Evolutionary conservation across 2,888 invertebrate species (phyloP).

Genomic region (Athetis lepigone): DNA sequence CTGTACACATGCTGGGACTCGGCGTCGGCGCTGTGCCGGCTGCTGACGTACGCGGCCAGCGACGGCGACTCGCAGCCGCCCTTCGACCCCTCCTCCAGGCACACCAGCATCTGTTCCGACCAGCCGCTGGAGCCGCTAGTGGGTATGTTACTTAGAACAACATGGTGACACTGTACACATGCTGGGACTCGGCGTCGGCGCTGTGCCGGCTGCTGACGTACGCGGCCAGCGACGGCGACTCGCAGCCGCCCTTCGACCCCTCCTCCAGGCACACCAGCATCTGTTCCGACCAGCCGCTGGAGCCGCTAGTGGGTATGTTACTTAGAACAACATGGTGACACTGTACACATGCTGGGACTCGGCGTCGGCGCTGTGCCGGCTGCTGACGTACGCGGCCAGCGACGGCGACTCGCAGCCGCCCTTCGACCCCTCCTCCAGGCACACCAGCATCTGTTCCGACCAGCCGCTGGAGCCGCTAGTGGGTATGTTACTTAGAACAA

Average conservation of each 20-base stretch:
- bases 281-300: constrained; percentile 83
- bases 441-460: constrained; percentile 85
- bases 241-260: constrained; percentile 76
- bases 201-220: constrained; percentile 96
- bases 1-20: constrained; percentile 98
- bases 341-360: constrained; percentile 98
- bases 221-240: constrained; percentile 95
- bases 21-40: constrained; percentile 94
- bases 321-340: constrained; percentile 96
- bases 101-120: constrained; percentile 85
- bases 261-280: constrained; percentile 82
- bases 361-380: constrained; percentile 94
- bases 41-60: constrained; percentile 95
- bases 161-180: constrained; percentile 96
- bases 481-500: constrained; percentile 94
- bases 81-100: constrained; percentile 76
- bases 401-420: constrained; percentile 93
- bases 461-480: constrained; percentile 82
- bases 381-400: constrained; percentile 95
- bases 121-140: constrained; percentile 82
- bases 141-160: constrained; percentile 94
- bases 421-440: constrained; percentile 76
- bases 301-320: constrained; percentile 83
- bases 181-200: constrained; percentile 96
- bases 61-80: constrained; percentile 93